Evolutionary conservation across 2,888 invertebrate genomes (phyloP).

Genomic region (Caenorhabditis afra): DNA sequence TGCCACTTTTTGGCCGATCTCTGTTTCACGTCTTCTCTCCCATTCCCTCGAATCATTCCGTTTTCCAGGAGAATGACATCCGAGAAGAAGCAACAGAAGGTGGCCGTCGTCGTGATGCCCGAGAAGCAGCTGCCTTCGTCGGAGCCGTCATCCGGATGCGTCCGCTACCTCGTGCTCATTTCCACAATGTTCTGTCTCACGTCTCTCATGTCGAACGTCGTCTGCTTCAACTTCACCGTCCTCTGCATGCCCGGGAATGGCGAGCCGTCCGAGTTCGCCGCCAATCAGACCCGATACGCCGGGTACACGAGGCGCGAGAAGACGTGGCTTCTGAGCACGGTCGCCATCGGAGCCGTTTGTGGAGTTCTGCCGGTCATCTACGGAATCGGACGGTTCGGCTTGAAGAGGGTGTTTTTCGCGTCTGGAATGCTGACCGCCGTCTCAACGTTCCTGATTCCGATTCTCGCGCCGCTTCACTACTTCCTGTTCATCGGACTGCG

Average conservation of each 20-base stretch:
- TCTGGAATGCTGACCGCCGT: slow-evolving; percentile 66
- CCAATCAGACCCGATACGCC: slow-evolving; percentile 62
- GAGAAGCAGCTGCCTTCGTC: slow-evolving; percentile 9
- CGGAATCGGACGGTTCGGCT: slow-evolving; percentile 71
- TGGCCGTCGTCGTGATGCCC: not conserved
- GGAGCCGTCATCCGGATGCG: slow-evolving; percentile 4
- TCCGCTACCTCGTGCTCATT: slow-evolving; percentile 71
- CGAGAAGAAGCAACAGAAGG: not conserved
- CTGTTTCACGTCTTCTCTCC: not conserved
- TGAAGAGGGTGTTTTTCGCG: slow-evolving; percentile 67
- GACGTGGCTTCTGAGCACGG: slow-evolving; percentile 75
- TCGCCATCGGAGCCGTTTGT: slow-evolving; percentile 78
- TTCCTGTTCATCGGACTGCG: slow-evolving; percentile 61
- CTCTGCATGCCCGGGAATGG: slow-evolving; percentile 72
- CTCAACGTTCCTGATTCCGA: slow-evolving; percentile 64
- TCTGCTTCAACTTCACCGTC: slow-evolving; percentile 79
- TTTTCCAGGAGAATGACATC: slow-evolving; percentile 1
- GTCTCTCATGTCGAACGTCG: slow-evolving; percentile 77
- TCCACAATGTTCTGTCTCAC: slow-evolving; percentile 76
- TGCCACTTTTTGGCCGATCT: not conserved
- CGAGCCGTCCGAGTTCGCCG: slow-evolving; percentile 39
- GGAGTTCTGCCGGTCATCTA: slow-evolving; percentile 75
- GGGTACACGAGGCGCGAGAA: slow-evolving; percentile 74
- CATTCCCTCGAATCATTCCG: too few relatives aligned
- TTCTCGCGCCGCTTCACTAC: slow-evolving; percentile 54